These are phyloP conservation scores for Procambarus virginalis DNA, from an alignment of 1,140 invertebrate genomes.

Conservation along the genomic window DNA sequence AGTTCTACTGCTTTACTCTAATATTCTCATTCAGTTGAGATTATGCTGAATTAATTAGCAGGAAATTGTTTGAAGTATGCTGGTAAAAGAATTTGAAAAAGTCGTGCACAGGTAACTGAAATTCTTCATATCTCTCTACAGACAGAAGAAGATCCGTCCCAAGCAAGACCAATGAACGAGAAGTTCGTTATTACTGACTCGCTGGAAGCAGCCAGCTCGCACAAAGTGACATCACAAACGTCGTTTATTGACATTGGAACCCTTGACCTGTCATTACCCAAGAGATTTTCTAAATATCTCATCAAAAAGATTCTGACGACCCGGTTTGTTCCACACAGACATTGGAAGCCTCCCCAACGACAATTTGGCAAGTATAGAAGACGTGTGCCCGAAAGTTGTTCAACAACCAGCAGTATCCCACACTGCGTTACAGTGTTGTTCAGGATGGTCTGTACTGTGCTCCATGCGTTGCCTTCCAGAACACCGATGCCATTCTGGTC, in stretches of 20 bases:
- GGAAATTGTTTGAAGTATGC: not conserved
- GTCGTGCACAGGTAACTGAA: not conserved
- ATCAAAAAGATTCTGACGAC: slow-evolving; percentile 6
- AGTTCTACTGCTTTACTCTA: no score
- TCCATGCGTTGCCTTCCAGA: not conserved
- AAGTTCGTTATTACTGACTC: not conserved
- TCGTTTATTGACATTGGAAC: slow-evolving; percentile 1
- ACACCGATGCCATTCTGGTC: not conserved
- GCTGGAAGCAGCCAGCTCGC: not conserved
- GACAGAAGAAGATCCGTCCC: not conserved
- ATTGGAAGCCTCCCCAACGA: not conserved
- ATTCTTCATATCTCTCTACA: slow-evolving; percentile 13
- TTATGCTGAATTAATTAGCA: no score
- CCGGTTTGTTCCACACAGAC: not conserved
- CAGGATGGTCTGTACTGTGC: slow-evolving; percentile 1
- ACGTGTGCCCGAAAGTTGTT: not conserved
- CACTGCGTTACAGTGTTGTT: not conserved
- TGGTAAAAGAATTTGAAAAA: not conserved
- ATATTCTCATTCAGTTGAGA: no score
- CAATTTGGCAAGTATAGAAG: slow-evolving; percentile 6
- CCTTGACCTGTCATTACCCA: not conserved
- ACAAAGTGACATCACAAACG: not conserved
- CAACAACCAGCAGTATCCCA: not conserved
- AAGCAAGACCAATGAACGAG: not conserved
- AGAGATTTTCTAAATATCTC: not conserved